Base-by-base conservation (phyloP, 2,888 invertebrate species). In the Mystacides longicornis region DNA sequence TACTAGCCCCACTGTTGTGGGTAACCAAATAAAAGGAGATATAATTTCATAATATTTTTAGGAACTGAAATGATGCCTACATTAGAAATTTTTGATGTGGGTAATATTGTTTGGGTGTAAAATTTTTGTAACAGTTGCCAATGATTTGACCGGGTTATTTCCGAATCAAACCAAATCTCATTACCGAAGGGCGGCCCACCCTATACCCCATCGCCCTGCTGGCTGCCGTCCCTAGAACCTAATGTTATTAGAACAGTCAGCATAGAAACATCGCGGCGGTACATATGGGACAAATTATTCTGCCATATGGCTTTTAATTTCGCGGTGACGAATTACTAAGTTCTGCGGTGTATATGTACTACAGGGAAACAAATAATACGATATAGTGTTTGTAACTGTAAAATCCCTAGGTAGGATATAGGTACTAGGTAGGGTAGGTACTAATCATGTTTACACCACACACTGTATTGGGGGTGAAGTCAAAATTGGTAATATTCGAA, bases 301-400 rank as follows among this genome's bases (percentile, higher is more conserved):
- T 50, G 72, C 69, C 76, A 76, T 75, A 76, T 76, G 77, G 76
- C 62, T 58, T 60, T 61, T 61, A 62, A 63, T 62, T 63, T 62
- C 49, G 62, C 59, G 61, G 60, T 60, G 59, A 58, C 58, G 59
- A 62, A 62, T 58, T 37, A 37, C 37, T 57, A 23, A 54, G 54
- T 51, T 51, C 58, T 60, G 54, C 22, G 37, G 51, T 51, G 19
- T 51, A 21, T 33, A 18, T 3, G 4, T 16, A 43, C 43, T 37
- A 37, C 37, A 37, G 14, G 14, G 37, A 3, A n/a, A n/a, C n/a
- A n/a, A n/a, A 37, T 37, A 37, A 37, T 37, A 37, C 37, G 16
- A 37, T 7, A n/a, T 37, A n/a, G n/a, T n/a, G n/a, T n/a, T n/a
- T n/a, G n/a, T n/a, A n/a, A n/a, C n/a, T n/a, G n/a, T n/a, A n/a